Percentiles rank a stretch among this genome's conserved stretches.
These are phyloP conservation scores for Philonicus albiceps DNA, from an alignment of 2,888 invertebrate genomes.

Conservation along the genomic window DNA sequence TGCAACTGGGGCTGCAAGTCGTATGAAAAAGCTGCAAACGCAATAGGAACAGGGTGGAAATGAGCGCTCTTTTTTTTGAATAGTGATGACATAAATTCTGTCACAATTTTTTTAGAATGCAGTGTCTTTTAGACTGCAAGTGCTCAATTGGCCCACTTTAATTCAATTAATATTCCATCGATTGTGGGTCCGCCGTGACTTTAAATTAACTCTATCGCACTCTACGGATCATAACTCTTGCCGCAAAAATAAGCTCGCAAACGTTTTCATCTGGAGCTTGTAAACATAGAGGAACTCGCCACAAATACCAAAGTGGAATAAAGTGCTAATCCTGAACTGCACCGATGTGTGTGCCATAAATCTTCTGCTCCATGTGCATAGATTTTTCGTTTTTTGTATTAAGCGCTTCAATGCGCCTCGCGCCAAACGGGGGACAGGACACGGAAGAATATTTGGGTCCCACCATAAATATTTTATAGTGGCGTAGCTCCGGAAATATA, in stretches of 20 bases:
- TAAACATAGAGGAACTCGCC: background rate
- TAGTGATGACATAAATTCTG: background rate
- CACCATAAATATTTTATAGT: conserved; percentile 47
- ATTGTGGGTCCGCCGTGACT: background rate
- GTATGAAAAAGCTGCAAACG: background rate
- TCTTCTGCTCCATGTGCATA: background rate
- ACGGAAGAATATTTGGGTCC: conserved; percentile 36
- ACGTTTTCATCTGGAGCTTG: background rate
- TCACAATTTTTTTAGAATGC: background rate
- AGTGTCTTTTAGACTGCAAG: background rate
- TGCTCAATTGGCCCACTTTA: background rate
- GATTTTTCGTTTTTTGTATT: conserved; percentile 15
- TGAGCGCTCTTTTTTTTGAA: background rate
- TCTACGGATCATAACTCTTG: background rate
- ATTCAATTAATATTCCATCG: conserved; percentile 21
- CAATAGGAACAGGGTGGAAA: background rate
- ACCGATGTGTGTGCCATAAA: conserved; percentile 34
- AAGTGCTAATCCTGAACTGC: conserved; percentile 32
- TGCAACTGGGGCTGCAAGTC: conserved; percentile 42
- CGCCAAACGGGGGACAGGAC: background rate
- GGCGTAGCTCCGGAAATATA: conserved; percentile 44
- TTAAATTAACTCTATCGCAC: background rate
- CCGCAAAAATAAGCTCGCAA: background rate
- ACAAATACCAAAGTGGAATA: conserved; percentile 19
- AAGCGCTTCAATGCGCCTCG: background rate